These are phyloP conservation scores for Marasmarcha lunaedactyla DNA, from an alignment of 2,888 invertebrate species.

Conservation along the genomic window DNA sequence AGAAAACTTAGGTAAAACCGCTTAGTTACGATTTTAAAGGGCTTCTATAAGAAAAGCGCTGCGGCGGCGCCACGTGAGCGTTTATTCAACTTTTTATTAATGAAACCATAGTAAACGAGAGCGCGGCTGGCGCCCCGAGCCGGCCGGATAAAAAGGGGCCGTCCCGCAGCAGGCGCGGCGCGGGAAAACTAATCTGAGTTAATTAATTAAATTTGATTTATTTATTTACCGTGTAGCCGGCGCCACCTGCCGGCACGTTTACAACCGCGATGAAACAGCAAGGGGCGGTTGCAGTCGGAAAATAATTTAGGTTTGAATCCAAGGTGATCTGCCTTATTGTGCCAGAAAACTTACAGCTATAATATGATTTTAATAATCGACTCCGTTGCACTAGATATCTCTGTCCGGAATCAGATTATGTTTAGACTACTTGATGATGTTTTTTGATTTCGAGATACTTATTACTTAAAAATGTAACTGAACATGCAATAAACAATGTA, in stretches of 20 bases:
- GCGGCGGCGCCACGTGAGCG: constrained; percentile 40
- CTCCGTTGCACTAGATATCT: no score
- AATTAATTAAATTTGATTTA: constrained; percentile 69
- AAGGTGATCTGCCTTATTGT: no score
- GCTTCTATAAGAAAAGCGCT: constrained; percentile 28
- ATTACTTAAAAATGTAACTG: no score
- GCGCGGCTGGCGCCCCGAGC: constrained; percentile 39
- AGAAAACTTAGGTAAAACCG: constrained; percentile 35
- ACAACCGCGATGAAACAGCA: constrained; percentile 67
- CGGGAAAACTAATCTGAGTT: constrained; percentile 68
- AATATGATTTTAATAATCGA: no score
- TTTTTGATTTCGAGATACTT: no score
- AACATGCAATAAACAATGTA: no score
- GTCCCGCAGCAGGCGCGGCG: constrained; percentile 29
- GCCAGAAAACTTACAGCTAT: no score
- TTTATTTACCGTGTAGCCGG: constrained; percentile 45
- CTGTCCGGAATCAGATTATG: no score
- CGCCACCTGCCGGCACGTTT: constrained; percentile 39
- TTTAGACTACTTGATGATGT: no score
- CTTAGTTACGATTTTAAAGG: constrained; percentile 39
- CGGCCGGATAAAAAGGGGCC: constrained; percentile 57
- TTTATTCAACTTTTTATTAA: constrained; percentile 64
- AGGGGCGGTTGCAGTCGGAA: no score
- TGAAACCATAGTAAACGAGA: constrained; percentile 53
- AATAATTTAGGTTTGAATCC: no score